These are phyloP conservation scores for Caranx ignobilis DNA, from an alignment of 2,113 vertebrate species.

Conservation along the genomic window DNA sequence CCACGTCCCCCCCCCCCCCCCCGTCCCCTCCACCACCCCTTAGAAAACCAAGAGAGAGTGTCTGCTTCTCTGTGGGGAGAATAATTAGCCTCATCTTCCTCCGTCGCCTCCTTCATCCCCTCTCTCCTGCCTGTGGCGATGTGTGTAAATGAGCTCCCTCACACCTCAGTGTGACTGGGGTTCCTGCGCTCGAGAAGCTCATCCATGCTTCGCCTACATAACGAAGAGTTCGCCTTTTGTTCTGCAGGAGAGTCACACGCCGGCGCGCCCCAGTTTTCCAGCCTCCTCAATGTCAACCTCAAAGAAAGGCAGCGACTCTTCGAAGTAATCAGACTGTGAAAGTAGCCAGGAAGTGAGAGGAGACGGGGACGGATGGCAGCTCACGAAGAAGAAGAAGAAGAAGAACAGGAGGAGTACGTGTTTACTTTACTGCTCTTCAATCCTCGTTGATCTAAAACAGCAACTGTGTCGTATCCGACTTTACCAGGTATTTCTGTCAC, in stretches of 20 bases:
- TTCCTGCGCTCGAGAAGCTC: slow-evolving; percentile 32
- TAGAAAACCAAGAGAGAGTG: slow-evolving; percentile 24
- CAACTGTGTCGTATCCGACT: no score
- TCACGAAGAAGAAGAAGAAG: background rate
- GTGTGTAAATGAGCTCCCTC: slow-evolving; percentile 48
- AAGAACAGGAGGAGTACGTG: background rate
- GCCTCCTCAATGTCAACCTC: slow-evolving; percentile 54
- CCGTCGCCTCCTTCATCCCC: background rate
- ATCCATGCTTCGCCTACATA: slow-evolving; percentile 16
- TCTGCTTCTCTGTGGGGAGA: slow-evolving; percentile 40
- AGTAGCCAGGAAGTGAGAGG: slow-evolving; percentile 12
- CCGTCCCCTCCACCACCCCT: background rate
- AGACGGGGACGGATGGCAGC: background rate
- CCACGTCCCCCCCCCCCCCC: background rate
- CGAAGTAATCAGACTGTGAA: slow-evolving; percentile 2
- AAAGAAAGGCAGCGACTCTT: slow-evolving; percentile 37
- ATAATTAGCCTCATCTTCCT: slow-evolving; percentile 67
- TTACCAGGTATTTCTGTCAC: background rate
- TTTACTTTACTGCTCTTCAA: background rate
- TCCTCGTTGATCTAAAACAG: background rate
- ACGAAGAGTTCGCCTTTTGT: slow-evolving; percentile 42
- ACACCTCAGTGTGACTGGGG: slow-evolving; percentile 6
- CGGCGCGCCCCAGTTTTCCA: slow-evolving; percentile 17
- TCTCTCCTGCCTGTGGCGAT: slow-evolving; percentile 57
- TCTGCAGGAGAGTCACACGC: slow-evolving; percentile 13